phyloP scores from a whole-genome alignment of 2,113 vertebrate genomes.

The Upupa epops region DNA sequence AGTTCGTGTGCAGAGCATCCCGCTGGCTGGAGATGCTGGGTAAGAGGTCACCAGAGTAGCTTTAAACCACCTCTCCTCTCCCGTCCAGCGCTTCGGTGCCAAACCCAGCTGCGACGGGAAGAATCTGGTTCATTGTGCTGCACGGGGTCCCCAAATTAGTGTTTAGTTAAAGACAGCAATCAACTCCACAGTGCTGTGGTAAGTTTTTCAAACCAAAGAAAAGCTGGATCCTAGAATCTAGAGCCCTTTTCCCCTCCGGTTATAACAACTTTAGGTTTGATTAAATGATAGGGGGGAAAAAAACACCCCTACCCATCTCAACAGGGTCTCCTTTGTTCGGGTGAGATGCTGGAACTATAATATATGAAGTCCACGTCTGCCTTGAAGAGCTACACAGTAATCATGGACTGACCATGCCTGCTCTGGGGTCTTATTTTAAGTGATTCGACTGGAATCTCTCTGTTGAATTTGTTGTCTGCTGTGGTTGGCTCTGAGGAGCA shows the following conservation, averaged over 20 bases:
- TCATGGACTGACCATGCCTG: not conserved
- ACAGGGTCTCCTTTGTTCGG: conserved; percentile 54
- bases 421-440: not conserved
- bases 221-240: conserved; percentile 47
- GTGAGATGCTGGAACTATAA: not conserved
- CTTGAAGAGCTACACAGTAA: conserved; percentile 16
- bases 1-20: not conserved
- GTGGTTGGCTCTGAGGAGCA: conserved; percentile 28
- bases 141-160: conserved; percentile 24
- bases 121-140: conserved; percentile 41
- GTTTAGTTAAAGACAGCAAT: conserved; percentile 50
- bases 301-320: not conserved
- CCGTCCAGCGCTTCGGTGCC: not conserved
- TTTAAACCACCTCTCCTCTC: not conserved
- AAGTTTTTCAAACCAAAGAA: conserved; percentile 44
- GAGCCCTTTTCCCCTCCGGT: conserved; percentile 47
- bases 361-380: not conserved
- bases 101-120: not conserved
- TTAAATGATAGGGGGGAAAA: conserved; percentile 56
- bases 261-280: conserved; percentile 58
- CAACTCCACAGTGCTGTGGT: conserved; percentile 44
- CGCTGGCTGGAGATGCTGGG: not conserved
- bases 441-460: not conserved
- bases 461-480: conserved; percentile 5
- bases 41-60: not conserved